A percentile compares a stretch with the other conserved stretches of the same genome.
phyloP scores from a whole-genome alignment of 2,888 invertebrate species.

The Philonicus albiceps region DNA sequence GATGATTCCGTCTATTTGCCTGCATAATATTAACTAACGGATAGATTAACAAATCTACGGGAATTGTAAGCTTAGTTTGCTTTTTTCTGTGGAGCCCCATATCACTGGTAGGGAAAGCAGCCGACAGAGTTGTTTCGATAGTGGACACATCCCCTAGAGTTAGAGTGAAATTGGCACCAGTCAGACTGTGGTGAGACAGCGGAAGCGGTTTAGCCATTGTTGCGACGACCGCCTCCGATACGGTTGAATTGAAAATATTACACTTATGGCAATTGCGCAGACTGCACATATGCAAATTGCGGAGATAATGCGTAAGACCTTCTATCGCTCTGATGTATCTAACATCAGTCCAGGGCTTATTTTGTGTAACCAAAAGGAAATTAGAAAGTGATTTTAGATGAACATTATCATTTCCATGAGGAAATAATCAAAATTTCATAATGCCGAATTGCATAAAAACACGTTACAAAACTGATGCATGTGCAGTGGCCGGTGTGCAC shows the following conservation, averaged over 20 bases:
- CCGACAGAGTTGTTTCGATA: neutral
- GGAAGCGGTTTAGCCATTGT: neutral
- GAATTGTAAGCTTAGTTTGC: neutral
- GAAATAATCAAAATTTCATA: constrained; percentile 37
- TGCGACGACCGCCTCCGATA: neutral
- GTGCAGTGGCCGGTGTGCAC: neutral
- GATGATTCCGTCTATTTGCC: neutral
- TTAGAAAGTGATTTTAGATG: constrained; percentile 34
- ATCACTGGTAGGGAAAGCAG: neutral
- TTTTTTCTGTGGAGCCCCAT: neutral
- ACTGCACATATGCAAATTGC: neutral
- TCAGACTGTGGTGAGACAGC: neutral
- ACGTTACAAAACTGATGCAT: constrained; percentile 10
- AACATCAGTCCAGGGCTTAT: neutral
- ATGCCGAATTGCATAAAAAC: constrained; percentile 18
- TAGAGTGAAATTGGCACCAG: neutral
- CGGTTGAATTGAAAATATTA: neutral
- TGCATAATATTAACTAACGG: neutral
- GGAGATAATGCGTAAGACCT: neutral
- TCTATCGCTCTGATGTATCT: neutral
- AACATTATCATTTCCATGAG: constrained; percentile 27
- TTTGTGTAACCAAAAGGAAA: constrained; percentile 3
- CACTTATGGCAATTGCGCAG: neutral
- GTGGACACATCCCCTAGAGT: neutral
- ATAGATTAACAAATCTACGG: neutral